phyloP scores from a whole-genome alignment of 1,140 invertebrate genomes.

The Drosophila micromelanica region DNA sequence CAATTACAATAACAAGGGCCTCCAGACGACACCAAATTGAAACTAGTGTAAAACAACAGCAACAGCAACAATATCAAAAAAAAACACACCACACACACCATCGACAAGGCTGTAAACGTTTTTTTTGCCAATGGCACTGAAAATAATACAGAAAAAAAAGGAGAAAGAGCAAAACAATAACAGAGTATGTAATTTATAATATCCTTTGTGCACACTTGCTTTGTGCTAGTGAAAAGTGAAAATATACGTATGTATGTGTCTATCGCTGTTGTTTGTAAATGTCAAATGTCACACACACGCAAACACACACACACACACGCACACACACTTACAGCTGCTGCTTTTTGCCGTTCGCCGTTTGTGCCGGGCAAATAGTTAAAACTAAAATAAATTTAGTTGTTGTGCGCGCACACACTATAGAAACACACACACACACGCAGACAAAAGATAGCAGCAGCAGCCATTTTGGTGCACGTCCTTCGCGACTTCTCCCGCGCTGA shows the following conservation, averaged over 20 bases:
- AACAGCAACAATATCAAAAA: conserved; percentile 34
- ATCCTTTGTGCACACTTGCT: conserved; percentile 68
- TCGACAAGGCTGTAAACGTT: conserved; percentile 39
- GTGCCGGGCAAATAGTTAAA: conserved; percentile 76
- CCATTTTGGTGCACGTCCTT: conserved; percentile 63
- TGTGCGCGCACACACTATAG: conserved; percentile 32
- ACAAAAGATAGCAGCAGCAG: conserved; percentile 71
- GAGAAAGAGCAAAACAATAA: conserved; percentile 13
- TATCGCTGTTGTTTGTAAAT: conserved; percentile 45
- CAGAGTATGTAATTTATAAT: conserved; percentile 81
- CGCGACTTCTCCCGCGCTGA: conserved; percentile 49
- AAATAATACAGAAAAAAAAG: conserved; percentile 27
- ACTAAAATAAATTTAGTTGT: conserved; percentile 82
- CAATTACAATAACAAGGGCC: conserved; percentile 77
- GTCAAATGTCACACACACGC: conserved; percentile 42
- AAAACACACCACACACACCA: conserved; percentile 43
- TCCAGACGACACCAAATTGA: conserved; percentile 50
- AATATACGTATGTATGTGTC: conserved; percentile 53
- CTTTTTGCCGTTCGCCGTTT: conserved; percentile 54
- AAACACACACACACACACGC: conserved; percentile 24
- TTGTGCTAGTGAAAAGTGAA: conserved; percentile 77
- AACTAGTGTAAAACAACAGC: conserved; percentile 53
- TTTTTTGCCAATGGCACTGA: conserved; percentile 50
- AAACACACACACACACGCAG: conserved; percentile 30
- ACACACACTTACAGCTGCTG: conserved; percentile 47